Evolutionary conservation across 2,797 vertebrate genomes (phyloP).

Genomic region (Benthosema pterotum): DNA sequence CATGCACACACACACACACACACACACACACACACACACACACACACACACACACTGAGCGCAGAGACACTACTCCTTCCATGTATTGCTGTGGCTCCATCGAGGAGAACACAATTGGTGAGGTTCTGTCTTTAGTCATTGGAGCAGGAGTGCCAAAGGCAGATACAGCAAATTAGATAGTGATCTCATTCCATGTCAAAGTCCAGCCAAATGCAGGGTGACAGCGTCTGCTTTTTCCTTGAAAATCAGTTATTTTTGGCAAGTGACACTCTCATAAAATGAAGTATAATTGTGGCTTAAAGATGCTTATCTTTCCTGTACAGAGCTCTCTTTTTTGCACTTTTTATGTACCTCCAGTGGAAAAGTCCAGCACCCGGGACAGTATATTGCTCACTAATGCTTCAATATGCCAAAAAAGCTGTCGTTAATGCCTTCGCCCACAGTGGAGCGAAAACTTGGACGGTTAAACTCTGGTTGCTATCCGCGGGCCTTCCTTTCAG

Average conservation of each 20-base stretch:
- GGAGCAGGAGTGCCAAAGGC: too few relatives aligned
- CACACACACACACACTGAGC: constrained; percentile 21
- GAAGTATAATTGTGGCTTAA: too few relatives aligned
- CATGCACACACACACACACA: constrained; percentile 23
- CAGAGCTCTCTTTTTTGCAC: constrained; percentile 53
- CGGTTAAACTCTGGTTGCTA: constrained; percentile 40
- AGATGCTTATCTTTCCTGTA: constrained; percentile 24
- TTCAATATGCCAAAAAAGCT: constrained; percentile 49
- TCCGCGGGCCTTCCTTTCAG: constrained; percentile 49
- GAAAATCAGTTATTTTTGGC: too few relatives aligned
- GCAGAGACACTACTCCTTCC: constrained; percentile 20
- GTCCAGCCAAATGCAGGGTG: constrained; percentile 4
- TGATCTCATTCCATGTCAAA: constrained; percentile 13
- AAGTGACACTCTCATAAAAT: too few relatives aligned
- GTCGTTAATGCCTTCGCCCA: constrained; percentile 38
- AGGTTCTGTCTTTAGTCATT: constrained; percentile 21
- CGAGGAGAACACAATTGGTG: constrained; percentile 34
- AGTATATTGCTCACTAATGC: constrained; percentile 2
- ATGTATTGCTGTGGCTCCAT: constrained; percentile 28
- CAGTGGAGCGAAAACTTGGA: constrained; percentile 54
- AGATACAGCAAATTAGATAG: too few relatives aligned
- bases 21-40: constrained; percentile 20
- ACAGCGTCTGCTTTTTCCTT: too few relatives aligned
- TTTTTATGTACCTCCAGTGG: constrained; percentile 58
- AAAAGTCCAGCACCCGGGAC: not conserved